Base-by-base conservation (phyloP, 2,888 invertebrate species). In the Sepiola atlantica region DNA sequence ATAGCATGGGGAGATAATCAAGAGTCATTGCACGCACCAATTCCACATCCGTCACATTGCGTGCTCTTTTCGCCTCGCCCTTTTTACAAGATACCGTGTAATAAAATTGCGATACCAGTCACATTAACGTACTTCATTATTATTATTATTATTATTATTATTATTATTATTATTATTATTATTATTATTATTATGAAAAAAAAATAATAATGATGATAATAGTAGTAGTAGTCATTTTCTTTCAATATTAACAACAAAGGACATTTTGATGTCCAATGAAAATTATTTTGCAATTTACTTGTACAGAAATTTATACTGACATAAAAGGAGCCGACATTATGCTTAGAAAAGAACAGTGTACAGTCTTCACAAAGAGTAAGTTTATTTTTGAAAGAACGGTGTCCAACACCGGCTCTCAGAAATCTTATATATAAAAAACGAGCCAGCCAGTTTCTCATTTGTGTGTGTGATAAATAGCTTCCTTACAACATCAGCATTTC, bases 121-220 rank as follows among this genome's bases (percentile, higher is more conserved):
- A n/a, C 12, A 77, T 77, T 28, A n/a, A 8, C 21, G 16, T 55
- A 14, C 16, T 16, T 14, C 10, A 55, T 16, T 14, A 14, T 55
- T 55, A 10, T 55, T 14, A 4, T 24, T 61, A 61, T 61, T 24
- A 61, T 61, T 61, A 61, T 61, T 61, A 57, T 61, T 61, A 61
- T 61, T 61, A 61, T 61, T 61, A 61, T 61, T 61, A 61, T 61
- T 61, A 61, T 61, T 61, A 61, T 61, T 61, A 61, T 61, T 61
- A 61, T 61, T 61, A 61, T 61, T 28, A 77, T 77, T n/a, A 77
- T 77, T n/a, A 77, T 77, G n/a, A n/a, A n/a, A n/a, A n/a, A n/a
- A n/a, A n/a, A n/a, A n/a, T n/a, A n/a, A n/a, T n/a, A n/a, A n/a
- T n/a, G n/a, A n/a, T n/a, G n/a, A n/a, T n/a, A n/a, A n/a, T n/a